A percentile compares a stretch with the other conserved stretches of the same genome.
These are phyloP conservation scores for Venustoraphidia nigricollis DNA, from an alignment of 2,888 invertebrate species.

Conservation along the genomic window DNA sequence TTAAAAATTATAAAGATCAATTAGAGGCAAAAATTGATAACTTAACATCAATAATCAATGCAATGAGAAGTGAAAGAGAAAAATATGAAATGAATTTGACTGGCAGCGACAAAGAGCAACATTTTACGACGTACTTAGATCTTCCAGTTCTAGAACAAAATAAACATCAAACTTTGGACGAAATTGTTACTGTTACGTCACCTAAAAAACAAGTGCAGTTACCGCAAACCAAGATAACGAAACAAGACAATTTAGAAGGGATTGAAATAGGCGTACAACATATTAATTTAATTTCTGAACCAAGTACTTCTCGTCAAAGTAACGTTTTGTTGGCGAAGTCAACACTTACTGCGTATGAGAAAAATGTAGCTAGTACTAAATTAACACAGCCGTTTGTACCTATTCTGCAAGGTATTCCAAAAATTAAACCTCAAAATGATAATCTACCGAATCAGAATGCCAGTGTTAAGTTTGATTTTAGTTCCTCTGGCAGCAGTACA, in stretches of 20 bases:
- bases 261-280: no score
- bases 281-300: no score
- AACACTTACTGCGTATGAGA: neutral
- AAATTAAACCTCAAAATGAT: conserved; percentile 15
- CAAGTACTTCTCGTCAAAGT: no score
- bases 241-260: no score
- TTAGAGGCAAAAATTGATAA: conserved; percentile 27
- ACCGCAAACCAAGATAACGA: no score
- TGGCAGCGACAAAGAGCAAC: conserved; percentile 21
- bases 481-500: no score
- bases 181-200: no score
- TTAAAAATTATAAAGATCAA: neutral
- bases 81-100: conserved; percentile 29
- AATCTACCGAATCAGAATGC: conserved; percentile 1
- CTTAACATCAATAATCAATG: conserved; percentile 36
- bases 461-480: neutral
- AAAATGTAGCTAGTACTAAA: conserved; percentile 2
- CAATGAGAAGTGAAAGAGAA: conserved; percentile 39
- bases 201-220: no score
- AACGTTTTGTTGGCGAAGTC: no score
- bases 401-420: conserved; percentile 24
- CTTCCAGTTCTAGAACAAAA: conserved; percentile 15
- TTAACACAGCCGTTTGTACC: conserved; percentile 18
- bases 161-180: neutral
- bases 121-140: conserved; percentile 26